These are phyloP conservation scores for Cantharis nigra DNA, from an alignment of 2,888 invertebrate species.

Conservation along the genomic window DNA sequence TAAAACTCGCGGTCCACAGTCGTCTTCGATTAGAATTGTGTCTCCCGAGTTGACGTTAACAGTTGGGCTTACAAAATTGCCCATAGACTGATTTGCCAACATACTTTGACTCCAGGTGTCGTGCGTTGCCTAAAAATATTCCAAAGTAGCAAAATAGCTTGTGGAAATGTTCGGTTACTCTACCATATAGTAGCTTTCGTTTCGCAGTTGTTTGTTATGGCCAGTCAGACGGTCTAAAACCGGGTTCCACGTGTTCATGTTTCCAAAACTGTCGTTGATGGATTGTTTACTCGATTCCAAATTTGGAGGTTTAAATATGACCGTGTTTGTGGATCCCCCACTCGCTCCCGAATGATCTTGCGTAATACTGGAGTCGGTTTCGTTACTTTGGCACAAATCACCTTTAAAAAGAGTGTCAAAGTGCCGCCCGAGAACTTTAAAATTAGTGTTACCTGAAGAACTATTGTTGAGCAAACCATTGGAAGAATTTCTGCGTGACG, in stretches of 20 bases:
- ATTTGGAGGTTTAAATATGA: constrained; percentile 56
- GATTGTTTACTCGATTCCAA: constrained; percentile 35
- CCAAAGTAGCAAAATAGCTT: not conserved
- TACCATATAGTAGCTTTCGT: constrained; percentile 92
- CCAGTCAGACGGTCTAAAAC: constrained; percentile 87
- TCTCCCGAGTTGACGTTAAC: constrained; percentile 54
- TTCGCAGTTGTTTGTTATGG: constrained; percentile 64
- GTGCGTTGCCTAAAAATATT: constrained; percentile 59
- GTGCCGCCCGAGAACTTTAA: not conserved
- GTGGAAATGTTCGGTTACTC: constrained; percentile 46
- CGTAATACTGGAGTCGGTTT: constrained; percentile 42
- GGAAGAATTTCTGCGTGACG: constrained; percentile 50
- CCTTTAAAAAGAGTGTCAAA: not conserved
- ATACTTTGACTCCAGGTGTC: constrained; percentile 61
- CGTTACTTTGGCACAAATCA: constrained; percentile 35
- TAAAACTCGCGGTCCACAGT: constrained; percentile 55
- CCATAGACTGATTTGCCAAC: constrained; percentile 50
- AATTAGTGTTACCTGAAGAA: constrained; percentile 47
- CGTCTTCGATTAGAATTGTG: constrained; percentile 61
- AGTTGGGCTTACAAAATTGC: constrained; percentile 60
- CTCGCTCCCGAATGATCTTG: constrained; percentile 58
- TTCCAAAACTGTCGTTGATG: constrained; percentile 62
- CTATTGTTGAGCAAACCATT: constrained; percentile 53
- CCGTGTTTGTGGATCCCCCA: constrained; percentile 59
- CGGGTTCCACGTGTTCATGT: constrained; percentile 79